A percentile compares a stretch with the other conserved stretches of the same genome.
phyloP scores from a whole-genome alignment of 2,888 invertebrate species.

The Andrena bucephala region DNA sequence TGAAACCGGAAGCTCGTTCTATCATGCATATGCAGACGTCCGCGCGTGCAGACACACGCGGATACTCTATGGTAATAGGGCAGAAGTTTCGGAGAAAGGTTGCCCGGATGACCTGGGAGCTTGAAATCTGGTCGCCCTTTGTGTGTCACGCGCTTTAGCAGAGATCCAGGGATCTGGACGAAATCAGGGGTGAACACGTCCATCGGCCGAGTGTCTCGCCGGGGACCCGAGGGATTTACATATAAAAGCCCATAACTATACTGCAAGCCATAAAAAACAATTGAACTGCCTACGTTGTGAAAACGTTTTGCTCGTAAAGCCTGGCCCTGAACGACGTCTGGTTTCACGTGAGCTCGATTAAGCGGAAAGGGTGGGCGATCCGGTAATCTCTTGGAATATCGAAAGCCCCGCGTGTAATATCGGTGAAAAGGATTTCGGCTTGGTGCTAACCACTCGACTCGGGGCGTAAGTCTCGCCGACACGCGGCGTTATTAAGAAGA shows the following conservation, averaged over 20 bases:
- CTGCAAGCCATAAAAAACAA: background rate
- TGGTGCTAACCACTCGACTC: background rate
- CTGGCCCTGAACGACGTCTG: background rate
- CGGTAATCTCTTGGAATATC: slow-evolving; percentile 1
- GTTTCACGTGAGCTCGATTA: background rate
- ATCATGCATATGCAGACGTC: slow-evolving; percentile 3
- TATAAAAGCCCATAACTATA: background rate
- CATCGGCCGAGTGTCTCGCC: slow-evolving; percentile 1
- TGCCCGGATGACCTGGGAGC: slow-evolving; percentile 24
- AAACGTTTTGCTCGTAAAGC: slow-evolving; percentile 1
- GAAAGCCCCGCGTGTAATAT: background rate
- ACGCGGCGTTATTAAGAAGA: slow-evolving; percentile 27
- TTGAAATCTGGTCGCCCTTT: slow-evolving; percentile 21
- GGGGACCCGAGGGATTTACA: slow-evolving; percentile 22
- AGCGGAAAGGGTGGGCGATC: background rate
- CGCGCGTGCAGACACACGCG: background rate
- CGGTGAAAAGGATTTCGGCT: background rate
- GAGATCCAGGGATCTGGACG: slow-evolving; percentile 5
- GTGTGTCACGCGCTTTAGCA: background rate
- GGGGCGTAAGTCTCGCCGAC: background rate
- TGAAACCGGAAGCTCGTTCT: background rate
- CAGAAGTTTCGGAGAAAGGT: slow-evolving; percentile 38
- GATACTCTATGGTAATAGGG: slow-evolving; percentile 32
- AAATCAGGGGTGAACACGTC: slow-evolving; percentile 23
- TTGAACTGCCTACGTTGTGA: slow-evolving; percentile 7